A percentile compares a stretch with the other conserved stretches of the same genome.
These are phyloP conservation scores for Temnothorax ravouxi DNA, from an alignment of 2,888 invertebrate genomes.

Conservation along the genomic window DNA sequence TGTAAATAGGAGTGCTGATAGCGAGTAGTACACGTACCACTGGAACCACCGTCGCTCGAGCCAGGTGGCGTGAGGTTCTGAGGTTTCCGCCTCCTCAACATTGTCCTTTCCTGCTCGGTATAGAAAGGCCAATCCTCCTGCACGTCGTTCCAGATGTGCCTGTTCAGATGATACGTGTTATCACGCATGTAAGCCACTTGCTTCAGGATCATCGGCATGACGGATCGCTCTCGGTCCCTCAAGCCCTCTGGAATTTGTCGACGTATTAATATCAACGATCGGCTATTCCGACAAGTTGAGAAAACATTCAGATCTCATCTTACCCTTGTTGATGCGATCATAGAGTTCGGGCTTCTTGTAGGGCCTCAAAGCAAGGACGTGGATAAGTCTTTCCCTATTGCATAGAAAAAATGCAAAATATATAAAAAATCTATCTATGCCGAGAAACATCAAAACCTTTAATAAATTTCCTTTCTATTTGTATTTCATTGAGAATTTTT, in stretches of 20 bases:
- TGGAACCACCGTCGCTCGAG: conserved; percentile 93
- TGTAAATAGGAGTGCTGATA: background rate
- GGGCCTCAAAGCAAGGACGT: conserved; percentile 96
- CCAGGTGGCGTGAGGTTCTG: conserved; percentile 96
- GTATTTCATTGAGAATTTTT: background rate
- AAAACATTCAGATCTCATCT: conserved; percentile 3
- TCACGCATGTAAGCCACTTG: conserved; percentile 94
- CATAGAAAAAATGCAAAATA: conserved; percentile 83
- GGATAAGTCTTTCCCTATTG: conserved; percentile 96
- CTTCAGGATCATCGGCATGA: conserved; percentile 92
- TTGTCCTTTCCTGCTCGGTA: conserved; percentile 94
- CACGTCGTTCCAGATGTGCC: conserved; percentile 96
- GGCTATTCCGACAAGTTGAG: background rate
- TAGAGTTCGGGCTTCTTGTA: conserved; percentile 97
- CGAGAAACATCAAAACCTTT: background rate
- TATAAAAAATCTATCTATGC: background rate
- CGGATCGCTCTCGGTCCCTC: conserved; percentile 93
- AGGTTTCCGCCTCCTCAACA: conserved; percentile 96
- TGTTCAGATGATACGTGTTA: conserved; percentile 95
- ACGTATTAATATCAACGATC: background rate
- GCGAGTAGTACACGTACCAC: conserved; percentile 82
- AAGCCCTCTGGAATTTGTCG: conserved; percentile 91
- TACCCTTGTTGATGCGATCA: conserved; percentile 93
- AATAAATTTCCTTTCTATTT: background rate
- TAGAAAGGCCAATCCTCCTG: conserved; percentile 98